Percentiles rank a stretch among this genome's conserved stretches.
Evolutionary conservation across 1,140 invertebrate genomes (phyloP).

Genomic region (Dinothrombium tinctorium): DNA sequence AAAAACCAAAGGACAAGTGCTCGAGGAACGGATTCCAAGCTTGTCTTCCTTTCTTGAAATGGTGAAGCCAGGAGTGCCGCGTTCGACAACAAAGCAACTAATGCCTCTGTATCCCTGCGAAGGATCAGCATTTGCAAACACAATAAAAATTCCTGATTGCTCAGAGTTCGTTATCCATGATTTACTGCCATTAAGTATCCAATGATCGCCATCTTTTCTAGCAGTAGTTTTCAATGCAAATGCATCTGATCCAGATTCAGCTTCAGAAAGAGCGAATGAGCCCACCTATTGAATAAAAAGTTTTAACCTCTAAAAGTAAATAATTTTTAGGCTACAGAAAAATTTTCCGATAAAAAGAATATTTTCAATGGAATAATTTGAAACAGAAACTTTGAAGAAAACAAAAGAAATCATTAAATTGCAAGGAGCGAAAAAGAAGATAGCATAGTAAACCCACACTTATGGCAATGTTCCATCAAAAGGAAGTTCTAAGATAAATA

Average conservation of each 20-base stretch:
- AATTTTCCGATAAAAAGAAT: too few relatives aligned
- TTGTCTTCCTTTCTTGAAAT: conserved; percentile 68
- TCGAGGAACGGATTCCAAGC: conserved; percentile 62
- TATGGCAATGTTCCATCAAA: too few relatives aligned
- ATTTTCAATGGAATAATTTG: too few relatives aligned
- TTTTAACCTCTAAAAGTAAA: background rate
- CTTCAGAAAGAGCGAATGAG: conserved; percentile 77
- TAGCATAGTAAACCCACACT: background rate
- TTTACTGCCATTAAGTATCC: conserved; percentile 20
- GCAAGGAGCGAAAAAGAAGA: background rate
- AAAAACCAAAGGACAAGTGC: conserved; percentile 58
- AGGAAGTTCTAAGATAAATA: too few relatives aligned
- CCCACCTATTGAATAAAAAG: conserved; percentile 29
- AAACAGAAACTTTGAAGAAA: too few relatives aligned
- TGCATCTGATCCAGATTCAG: conserved; percentile 37
- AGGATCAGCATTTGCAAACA: conserved; percentile 71
- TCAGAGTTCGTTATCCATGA: conserved; percentile 85
- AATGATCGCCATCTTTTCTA: conserved; percentile 24
- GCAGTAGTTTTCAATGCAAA: conserved; percentile 26
- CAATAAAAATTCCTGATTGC: conserved; percentile 59
- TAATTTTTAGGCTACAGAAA: too few relatives aligned
- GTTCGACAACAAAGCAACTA: conserved; percentile 35
- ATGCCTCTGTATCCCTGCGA: conserved; percentile 38
- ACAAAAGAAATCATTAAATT: background rate
- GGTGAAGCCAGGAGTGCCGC: conserved; percentile 25